Evolutionary conservation across 2,113 vertebrate genomes (phyloP), one percentile per base, ranked within the genome.

Genomic region (Oophaga pumilio): DNA sequence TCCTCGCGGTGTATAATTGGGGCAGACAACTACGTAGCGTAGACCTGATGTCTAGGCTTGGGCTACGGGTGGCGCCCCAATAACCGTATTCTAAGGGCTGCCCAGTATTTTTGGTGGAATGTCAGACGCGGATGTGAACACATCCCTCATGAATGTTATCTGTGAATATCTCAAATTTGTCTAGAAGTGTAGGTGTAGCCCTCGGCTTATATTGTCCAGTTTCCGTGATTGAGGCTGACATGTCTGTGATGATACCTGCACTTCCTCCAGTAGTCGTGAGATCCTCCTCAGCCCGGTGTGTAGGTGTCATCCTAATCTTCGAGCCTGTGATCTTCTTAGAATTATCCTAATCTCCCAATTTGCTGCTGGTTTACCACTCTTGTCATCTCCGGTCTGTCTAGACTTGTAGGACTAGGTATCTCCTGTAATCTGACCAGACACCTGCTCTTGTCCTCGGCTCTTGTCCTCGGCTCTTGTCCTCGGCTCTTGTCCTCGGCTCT

Each of bases 251-350:
- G 66, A 69, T 69, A 15, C 68, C 68, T 71, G 24, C 52, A 78
- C 52, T 26, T 78, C 52, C 52, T 78, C 11, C 22, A 49, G 17
- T 20, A 18, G n/a, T 4, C 17, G n/a, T 57, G n/a, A 78, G n/a
- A 78, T 52, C 73, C 73, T 76, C 52, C 52, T 78, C 76, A 26
- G 76, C 24, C n/a, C 6, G 15, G 15, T 71, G 74, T n/a, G 74
- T n/a, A 77, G 49, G 24, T 49, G 49, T 52, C 74, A 52, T 13
- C 22, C 66, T 15, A 15, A 28, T 28, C 71, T 33, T 15, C 71
- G 0, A 0, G 15, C 49, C 74, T 50, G 0, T n/a, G 8, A 77
- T 77, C 49, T 52, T n/a, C 18, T n/a, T n/a, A 8, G 50, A 77
- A 77, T n/a, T 52, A n/a, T 43, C 28, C 18, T 74, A 28, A n/a